These are phyloP conservation scores for Rhinella marina DNA, from an alignment of 2,797 vertebrate genomes.

Conservation along the genomic window DNA sequence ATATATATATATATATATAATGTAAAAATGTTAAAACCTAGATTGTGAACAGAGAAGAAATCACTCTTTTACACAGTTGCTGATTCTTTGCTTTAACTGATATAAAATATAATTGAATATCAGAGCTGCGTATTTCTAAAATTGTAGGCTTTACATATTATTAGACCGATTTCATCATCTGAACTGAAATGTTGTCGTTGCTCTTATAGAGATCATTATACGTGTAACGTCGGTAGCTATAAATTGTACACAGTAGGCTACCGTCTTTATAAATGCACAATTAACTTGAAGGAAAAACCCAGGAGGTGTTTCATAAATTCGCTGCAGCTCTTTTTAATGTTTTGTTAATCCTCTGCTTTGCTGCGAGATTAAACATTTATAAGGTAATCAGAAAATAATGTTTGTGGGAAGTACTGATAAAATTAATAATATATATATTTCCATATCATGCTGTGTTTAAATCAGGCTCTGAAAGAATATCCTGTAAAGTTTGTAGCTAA, in stretches of 20 bases:
- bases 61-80: too few relatives aligned
- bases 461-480: background rate
- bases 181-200: background rate
- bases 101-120: background rate
- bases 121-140: background rate
- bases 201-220: background rate
- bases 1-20: too few relatives aligned
- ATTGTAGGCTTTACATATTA: background rate
- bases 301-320: slow-evolving; percentile 51
- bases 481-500: background rate
- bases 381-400: slow-evolving; percentile 46
- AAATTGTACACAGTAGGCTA: slow-evolving; percentile 46
- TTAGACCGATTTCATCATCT: background rate
- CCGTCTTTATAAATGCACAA: slow-evolving; percentile 46
- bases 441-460: background rate
- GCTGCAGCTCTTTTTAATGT: slow-evolving; percentile 50
- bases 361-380: slow-evolving; percentile 55
- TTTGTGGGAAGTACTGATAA: slow-evolving; percentile 2
- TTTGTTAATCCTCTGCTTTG: slow-evolving; percentile 53
- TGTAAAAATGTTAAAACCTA: too few relatives aligned
- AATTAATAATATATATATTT: slow-evolving; percentile 30
- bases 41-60: background rate
- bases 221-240: background rate
- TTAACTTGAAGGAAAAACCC: slow-evolving; percentile 48
- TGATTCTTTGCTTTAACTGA: background rate